Percentiles rank a stretch among this genome's conserved stretches.
Conservation (phyloP, 2,797 vertebrate genomes). For the Labroides dimidiatus region DNA sequence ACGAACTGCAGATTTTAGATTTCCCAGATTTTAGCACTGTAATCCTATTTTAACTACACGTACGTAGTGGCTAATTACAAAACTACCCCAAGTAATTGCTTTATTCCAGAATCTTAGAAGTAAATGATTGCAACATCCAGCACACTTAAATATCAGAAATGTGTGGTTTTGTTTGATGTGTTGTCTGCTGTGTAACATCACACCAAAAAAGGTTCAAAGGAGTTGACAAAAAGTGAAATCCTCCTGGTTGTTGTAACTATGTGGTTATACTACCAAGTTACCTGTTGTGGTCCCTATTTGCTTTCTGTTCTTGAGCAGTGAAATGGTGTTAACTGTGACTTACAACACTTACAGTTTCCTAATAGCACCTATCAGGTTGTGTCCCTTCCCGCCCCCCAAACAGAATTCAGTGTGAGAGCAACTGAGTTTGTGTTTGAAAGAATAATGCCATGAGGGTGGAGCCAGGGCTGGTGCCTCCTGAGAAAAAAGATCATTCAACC, state of each 20-base stretch:
- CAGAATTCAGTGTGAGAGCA: conserved; percentile 13
- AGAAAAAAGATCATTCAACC: conserved; percentile 31
- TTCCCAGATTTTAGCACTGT: too few relatives aligned
- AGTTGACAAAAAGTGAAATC: conserved; percentile 8
- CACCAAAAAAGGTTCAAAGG: too few relatives aligned
- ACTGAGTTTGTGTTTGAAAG: conserved; percentile 39
- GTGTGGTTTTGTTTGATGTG: too few relatives aligned
- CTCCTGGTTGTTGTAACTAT: conserved; percentile 32
- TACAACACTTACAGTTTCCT: conserved; percentile 71
- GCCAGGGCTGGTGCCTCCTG: conserved; percentile 10
- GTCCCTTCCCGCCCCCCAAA: conserved; percentile 21
- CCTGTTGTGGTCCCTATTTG: conserved; percentile 59
- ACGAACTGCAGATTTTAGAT: too few relatives aligned
- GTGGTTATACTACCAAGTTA: conserved; percentile 33
- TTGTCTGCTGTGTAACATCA: too few relatives aligned
- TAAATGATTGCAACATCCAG: too few relatives aligned
- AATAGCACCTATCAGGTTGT: conserved; percentile 51
- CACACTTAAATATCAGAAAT: too few relatives aligned
- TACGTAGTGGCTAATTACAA: too few relatives aligned
- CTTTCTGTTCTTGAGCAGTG: conserved; percentile 56
- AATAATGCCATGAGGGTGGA: conserved; percentile 22
- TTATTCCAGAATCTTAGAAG: too few relatives aligned
- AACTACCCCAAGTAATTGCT: too few relatives aligned
- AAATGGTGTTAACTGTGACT: conserved; percentile 68
- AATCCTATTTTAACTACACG: too few relatives aligned